Evolutionary conservation across 1,140 invertebrate genomes (phyloP), one percentile per base, ranked within the genome.

Genomic region (Reticulitermes speratus): DNA sequence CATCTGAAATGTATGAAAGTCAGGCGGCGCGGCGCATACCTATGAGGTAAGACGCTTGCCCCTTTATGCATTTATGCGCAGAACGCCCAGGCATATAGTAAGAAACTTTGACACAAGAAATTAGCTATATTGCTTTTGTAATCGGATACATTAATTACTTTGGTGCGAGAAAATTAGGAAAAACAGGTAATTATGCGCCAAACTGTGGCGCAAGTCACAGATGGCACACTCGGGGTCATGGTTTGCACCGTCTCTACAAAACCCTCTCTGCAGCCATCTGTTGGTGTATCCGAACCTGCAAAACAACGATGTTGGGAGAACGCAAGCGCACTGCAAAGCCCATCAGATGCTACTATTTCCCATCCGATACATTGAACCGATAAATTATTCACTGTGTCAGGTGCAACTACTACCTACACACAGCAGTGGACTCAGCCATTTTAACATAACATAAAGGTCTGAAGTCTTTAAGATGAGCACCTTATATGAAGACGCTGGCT

Each of bases 151-250:
- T 75, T 75, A 75, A 75, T 75, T 75, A 75, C 65, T 75, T 75
- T 75, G 16, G 25, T 75, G n/a, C n/a, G 14, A 14, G n/a, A 8
- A 30, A 25, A 14, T 30, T 9, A 30, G 65, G 65, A 75, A 75
- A 75, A 75, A 75, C 65, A 30, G n/a, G 65, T 75, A 75, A 75
- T 75, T 75, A 75, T 75, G 65, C 65, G n/a, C n/a, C 65, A 75
- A 75, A 75, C 65, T 75, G 6, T 75, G n/a, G 12, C 65, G 65
- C 65, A 75, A 75, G 65, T 30, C 65, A 75, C 65, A 75, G 65
- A 75, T 75, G 65, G 65, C n/a, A 75, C 0, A 19, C 2, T 12
- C 2, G 14, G 65, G 65, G 65, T 75, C 65, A 75, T 75, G 65
- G 65, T 3, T 75, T 75, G 65, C 14, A 75, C 19, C 59, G 59